Evolutionary conservation across 2,888 invertebrate species (phyloP), one percentile per base, ranked within the genome.

Genomic region (Synergus itoensis): DNA sequence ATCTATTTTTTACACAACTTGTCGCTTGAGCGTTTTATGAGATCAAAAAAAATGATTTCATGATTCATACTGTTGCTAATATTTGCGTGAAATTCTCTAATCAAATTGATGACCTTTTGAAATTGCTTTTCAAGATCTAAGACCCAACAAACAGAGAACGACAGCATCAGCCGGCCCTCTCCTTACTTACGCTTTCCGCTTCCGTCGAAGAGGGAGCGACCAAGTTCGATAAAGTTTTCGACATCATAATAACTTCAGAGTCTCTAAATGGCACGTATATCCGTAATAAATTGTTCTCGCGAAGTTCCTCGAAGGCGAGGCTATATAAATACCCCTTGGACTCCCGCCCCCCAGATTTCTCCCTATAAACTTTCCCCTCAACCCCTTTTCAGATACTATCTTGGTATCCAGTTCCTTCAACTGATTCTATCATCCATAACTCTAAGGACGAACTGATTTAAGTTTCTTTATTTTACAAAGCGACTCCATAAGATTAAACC

Each of bases 281-380:
- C 87, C 89, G 87, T 89, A 87, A 89, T 88, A 89, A 89, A 89
- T 89, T 88, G 89, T 89, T 89, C 88, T 88, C 85, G 85, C 86
- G 86, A 89, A 89, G 88, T 89, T 89, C 88, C 87, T 85, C 69
- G 87, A 87, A 88, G 80, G 85, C 85, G 85, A 80, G 87, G 89
- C 87, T 87, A 86, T 87, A 89, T 87, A 89, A 90, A 89, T 88
- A 88, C 87, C 85, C 85, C 64, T 77, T 57, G 67, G 79, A 79
- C 79, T 80, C 79, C 83, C 81, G 81, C 83, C 83, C 83, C 78
- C 81, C 80, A 79, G 48, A 82, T 82, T 76, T 77, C 53, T 76
- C 81, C 77, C 79, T 48, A 73, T 28, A 48, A 67, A 60, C 77
- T 63, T 60, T 76, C 60, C 63, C 82, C 48, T 43, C 40, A 41